These are phyloP conservation scores for Pseudorasbora parva DNA, from an alignment of 2,113 vertebrate species.

Conservation along the genomic window DNA sequence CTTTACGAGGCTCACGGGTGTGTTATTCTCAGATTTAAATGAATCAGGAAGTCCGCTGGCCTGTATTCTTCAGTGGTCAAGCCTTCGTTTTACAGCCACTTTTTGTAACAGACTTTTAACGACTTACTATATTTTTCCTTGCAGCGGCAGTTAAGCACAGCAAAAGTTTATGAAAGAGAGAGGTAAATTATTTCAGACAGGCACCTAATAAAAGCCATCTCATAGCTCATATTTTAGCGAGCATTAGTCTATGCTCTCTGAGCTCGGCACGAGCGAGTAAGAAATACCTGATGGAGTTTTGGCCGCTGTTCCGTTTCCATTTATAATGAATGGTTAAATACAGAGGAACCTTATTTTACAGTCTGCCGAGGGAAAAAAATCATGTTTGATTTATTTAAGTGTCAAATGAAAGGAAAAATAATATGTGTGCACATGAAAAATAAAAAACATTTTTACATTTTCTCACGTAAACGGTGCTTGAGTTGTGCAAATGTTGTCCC, in stretches of 20 bases:
- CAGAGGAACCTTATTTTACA: constrained; percentile 13
- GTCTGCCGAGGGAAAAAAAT: constrained; percentile 1
- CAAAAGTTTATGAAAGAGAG: constrained; percentile 34
- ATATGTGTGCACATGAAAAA: constrained; percentile 16
- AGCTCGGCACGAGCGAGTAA: neutral
- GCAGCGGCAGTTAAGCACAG: neutral
- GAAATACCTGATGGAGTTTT: constrained; percentile 28
- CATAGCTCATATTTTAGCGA: constrained; percentile 22
- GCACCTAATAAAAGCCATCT: constrained; percentile 34
- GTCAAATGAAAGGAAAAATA: constrained; percentile 22
- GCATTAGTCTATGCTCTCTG: neutral
- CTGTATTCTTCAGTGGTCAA: constrained; percentile 27
- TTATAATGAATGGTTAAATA: constrained; percentile 45
- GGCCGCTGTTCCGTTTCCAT: constrained; percentile 33
- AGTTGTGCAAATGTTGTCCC: neutral
- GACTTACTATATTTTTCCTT: constrained; percentile 37
- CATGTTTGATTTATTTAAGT: constrained; percentile 32
- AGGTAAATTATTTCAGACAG: constrained; percentile 39
- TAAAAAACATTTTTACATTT: neutral
- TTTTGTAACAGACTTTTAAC: constrained; percentile 40
- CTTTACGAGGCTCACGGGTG: neutral
- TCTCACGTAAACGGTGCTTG: neutral
- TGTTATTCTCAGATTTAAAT: constrained; percentile 28
- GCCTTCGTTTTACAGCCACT: constrained; percentile 34
- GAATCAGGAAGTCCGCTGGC: constrained; percentile 1